Base-by-base conservation (phyloP, 2,888 invertebrate genomes). In the Panopea generosa region DNA sequence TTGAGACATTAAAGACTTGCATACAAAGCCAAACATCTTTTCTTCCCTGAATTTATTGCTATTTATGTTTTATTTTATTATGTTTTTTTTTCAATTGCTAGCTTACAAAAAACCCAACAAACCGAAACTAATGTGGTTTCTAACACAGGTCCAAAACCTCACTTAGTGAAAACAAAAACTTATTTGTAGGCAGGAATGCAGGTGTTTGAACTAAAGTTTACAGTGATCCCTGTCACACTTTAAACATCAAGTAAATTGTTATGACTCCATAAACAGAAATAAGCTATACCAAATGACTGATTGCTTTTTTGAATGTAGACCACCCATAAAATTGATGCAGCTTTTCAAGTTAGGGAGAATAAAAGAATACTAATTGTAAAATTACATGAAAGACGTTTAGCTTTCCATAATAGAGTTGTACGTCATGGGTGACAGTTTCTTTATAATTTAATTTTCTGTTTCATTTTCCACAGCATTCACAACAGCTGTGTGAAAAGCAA, bases 241-340 rank as follows among this genome's bases (percentile, higher is more conserved):
- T 24, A n/a, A 24, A 22, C 50, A 2, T 22, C 50, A 50, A 24
- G 18, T n/a, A 50, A 50, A 50, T 20, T 50, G 20, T 20, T 9
- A 20, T 47, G 3, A 33, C 6, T 33, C 33, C 33, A 33, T 33
- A 33, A 33, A 33, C 33, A 33, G 33, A 33, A 33, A 33, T 33
- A 33, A 33, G 11, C 33, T 33, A 11, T 7, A 33, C 2, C 47
- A 60, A 55, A 24, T 43, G 43, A 68, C 43, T 43, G 18, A 43
- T 65, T 43, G 43, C 24, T n/a, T 9, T 65, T 33, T 24, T 24
- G 53, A 38, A 14, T 24, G 22, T n/a, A 50, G 68, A 68, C 68
- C 68, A 68, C 68, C 59, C 68, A 68, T 52, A 52, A 50, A 40
- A 68, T 40, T 62, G 62, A 52, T 52, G 52, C 40, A 40, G 50